Base-by-base conservation (phyloP, 2,797 vertebrate genomes). In the Manis javanica region DNA sequence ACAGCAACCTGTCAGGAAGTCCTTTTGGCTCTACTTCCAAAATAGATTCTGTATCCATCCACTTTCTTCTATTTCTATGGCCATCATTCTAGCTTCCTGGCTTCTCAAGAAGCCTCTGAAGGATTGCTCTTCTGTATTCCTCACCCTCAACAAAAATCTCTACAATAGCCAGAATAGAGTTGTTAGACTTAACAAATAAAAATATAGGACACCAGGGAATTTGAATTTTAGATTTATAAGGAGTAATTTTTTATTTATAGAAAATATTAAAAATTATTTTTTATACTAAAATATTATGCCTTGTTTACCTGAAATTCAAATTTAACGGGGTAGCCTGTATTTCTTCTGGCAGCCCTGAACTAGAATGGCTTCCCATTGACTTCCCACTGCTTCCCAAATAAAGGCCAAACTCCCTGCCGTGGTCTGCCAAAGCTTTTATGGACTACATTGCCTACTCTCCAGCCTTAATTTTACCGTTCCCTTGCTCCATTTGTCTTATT, bases 281-380 rank as follows among this genome's bases (percentile, higher is more conserved):
- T 68, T 46, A 79, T 82, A 15, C 26, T 21, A 7, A n/a, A 39
- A 92, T 53, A 55, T 85, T 95, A 93, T 85, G 94, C 19, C 31
- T 68, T 68, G 31, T 75, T 81, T 68, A 69, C 61, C 64, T 92
- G 85, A 96, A 92, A 81, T 68, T 93, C 64, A 92, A 69, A 77
- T 72, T 72, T 78, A 92, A 81, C 13, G 18, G 5, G 13, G 31
- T 59, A 68, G 23, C 13, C 13, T 79, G 1, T 55, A 29, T 92
- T 90, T 87, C 64, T 74, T 64, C 59, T 83, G 49, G 21, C 24
- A 90, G 46, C 9, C 61, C n/a, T 87, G 61, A 93, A 93, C 26
- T 72, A 86, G 46, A 77, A 74, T 83, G 46, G 46, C 46, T 46
- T 46, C 46, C 46, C 10, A 10, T 46, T 46, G 57, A 69, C 23